A percentile compares a stretch with the other conserved stretches of the same genome.
phyloP scores from a whole-genome alignment of 1,140 invertebrate genomes.

The Hylyphantes graminicola region DNA sequence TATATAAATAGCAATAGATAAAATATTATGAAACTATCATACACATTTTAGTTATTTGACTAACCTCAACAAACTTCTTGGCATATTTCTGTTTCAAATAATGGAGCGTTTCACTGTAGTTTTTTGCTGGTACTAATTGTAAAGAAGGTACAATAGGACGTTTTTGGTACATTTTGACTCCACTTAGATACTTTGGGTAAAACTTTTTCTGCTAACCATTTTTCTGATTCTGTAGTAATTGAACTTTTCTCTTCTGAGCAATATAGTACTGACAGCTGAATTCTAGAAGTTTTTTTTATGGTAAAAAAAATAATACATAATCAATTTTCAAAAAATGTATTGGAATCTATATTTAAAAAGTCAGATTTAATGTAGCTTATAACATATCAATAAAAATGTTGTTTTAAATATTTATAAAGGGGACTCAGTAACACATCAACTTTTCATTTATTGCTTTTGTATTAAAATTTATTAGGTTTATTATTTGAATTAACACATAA shows the following conservation, averaged over 20 bases:
- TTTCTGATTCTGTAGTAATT: not conserved
- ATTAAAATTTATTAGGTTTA: no score
- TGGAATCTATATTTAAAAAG: no score
- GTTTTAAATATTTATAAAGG: no score
- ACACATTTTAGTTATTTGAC: constrained; percentile 24
- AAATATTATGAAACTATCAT: constrained; percentile 46
- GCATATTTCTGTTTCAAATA: constrained; percentile 85
- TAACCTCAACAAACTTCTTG: constrained; percentile 75
- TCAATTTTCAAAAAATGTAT: no score
- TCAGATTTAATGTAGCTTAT: no score
- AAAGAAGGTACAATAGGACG: constrained; percentile 70
- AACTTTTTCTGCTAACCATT: constrained; percentile 68
- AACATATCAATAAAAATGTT: no score
- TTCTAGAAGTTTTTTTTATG: not conserved
- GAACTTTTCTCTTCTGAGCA: constrained; percentile 5
- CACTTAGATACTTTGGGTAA: constrained; percentile 78
- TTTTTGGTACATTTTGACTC: constrained; percentile 69
- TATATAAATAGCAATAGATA: constrained; percentile 18
- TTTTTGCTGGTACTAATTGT: constrained; percentile 75
- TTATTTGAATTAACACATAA: no score
- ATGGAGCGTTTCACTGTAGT: constrained; percentile 80
- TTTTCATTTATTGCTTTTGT: no score
- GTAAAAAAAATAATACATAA: no score
- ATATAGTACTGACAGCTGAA: not conserved
- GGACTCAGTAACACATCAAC: no score